Evolutionary conservation across 1,140 invertebrate species (phyloP).

Genomic region (Metaphire vulgaris): DNA sequence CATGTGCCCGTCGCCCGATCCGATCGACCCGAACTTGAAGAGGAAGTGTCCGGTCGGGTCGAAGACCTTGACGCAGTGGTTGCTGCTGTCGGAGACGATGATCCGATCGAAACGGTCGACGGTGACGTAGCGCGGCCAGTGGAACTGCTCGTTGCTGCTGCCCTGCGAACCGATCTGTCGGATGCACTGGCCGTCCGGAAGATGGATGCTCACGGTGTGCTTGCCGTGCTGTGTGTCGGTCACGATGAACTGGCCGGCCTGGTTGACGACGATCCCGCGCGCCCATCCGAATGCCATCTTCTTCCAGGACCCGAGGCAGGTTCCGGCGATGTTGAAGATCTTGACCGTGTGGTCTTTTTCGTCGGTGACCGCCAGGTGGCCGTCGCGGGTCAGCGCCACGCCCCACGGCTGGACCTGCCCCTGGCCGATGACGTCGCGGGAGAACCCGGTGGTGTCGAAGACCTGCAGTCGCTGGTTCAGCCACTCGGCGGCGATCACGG

Average conservation of each 20-base stretch:
- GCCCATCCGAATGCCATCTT: constrained; percentile 28
- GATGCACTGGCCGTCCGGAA: constrained; percentile 24
- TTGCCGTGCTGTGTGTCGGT: constrained; percentile 27
- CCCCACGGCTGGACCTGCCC: constrained; percentile 27
- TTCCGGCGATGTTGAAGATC: constrained; percentile 19
- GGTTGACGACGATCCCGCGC: constrained; percentile 21
- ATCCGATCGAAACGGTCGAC: constrained; percentile 20
- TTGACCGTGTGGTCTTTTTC: constrained; percentile 27
- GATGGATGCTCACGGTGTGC: constrained; percentile 27
- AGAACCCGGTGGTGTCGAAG: constrained; percentile 23
- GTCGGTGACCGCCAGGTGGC: constrained; percentile 23
- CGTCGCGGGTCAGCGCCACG: constrained; percentile 21
- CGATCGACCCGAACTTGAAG: constrained; percentile 26
- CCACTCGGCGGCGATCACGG: constrained; percentile 24
- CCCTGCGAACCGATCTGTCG: constrained; percentile 23
- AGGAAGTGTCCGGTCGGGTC: constrained; percentile 22
- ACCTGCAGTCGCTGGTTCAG: constrained; percentile 28
- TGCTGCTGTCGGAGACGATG: constrained; percentile 26
- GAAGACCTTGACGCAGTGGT: constrained; percentile 28
- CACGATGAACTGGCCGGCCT: constrained; percentile 21
- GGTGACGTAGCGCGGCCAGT: constrained; percentile 29
- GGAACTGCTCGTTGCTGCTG: constrained; percentile 27
- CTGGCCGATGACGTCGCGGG: constrained; percentile 23
- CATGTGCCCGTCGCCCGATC: constrained; percentile 21
- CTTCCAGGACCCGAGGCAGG: constrained; percentile 10